Conservation (phyloP, 1,140 invertebrate species). For the Hetaerina americana region DNA sequence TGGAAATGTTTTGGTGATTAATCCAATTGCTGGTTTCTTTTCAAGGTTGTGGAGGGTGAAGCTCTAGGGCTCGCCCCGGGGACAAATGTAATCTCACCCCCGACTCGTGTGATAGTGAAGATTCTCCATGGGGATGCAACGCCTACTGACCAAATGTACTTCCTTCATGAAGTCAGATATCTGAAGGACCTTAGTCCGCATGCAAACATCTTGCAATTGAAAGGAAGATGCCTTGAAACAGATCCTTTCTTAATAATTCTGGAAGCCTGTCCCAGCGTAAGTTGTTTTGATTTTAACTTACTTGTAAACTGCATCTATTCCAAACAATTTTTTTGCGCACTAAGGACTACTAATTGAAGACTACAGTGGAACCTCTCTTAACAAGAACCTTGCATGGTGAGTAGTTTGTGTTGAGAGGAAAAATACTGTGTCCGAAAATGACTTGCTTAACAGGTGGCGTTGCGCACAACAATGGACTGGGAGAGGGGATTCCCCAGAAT, state of each 20-base stretch:
- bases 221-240: constrained; percentile 47
- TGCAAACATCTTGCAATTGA: constrained; percentile 42
- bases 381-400: too few species aligned
- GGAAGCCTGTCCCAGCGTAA: constrained; percentile 46
- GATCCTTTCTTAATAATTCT: constrained; percentile 50
- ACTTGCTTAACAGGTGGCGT: too few species aligned
- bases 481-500: too few species aligned
- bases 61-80: constrained; percentile 38
- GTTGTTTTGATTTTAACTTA: too few species aligned
- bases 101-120: constrained; percentile 44
- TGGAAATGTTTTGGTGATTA: background rate
- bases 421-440: too few species aligned
- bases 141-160: constrained; percentile 48
- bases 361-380: too few species aligned
- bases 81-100: constrained; percentile 23
- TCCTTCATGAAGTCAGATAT: constrained; percentile 53
- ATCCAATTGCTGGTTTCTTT: constrained; percentile 4
- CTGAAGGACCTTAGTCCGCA: constrained; percentile 47
- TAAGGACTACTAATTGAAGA: too few species aligned
- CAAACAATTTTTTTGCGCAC: too few species aligned
- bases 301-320: background rate
- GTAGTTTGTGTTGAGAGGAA: too few species aligned
- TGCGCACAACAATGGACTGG: too few species aligned
- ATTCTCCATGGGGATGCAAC: constrained; percentile 58
- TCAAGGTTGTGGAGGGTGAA: constrained; percentile 56